phyloP scores from a whole-genome alignment of 1,140 invertebrate species.

The Phymastichus coffea region DNA sequence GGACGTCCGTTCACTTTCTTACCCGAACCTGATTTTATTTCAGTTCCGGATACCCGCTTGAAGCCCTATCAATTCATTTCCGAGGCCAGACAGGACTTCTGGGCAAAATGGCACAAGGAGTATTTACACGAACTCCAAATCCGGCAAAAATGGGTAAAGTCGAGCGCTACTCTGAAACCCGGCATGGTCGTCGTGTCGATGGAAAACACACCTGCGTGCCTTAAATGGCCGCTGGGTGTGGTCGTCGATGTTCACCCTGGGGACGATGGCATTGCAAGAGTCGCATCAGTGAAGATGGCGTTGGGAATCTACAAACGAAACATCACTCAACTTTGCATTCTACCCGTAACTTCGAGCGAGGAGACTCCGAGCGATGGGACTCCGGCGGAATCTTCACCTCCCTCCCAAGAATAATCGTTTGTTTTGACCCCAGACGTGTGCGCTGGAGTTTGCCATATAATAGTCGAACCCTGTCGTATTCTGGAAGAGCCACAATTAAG shows the following conservation, averaged over 20 bases:
- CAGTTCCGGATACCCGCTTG: not conserved
- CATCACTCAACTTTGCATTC: too few species aligned
- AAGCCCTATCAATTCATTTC: not conserved
- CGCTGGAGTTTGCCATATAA: too few species aligned
- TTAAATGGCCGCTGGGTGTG: not conserved
- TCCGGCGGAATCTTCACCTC: too few species aligned
- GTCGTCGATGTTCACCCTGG: not conserved
- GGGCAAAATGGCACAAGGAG: not conserved
- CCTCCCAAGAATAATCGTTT: too few species aligned
- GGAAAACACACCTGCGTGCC: not conserved
- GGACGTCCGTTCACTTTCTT: not conserved
- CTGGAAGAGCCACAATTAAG: too few species aligned
- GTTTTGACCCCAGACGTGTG: too few species aligned
- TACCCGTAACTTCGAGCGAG: too few species aligned
- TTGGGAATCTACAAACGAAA: too few species aligned
- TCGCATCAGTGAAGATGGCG: too few species aligned
- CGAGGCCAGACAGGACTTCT: not conserved
- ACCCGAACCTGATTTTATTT: not conserved
- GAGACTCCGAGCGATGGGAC: too few species aligned
- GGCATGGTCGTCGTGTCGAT: not conserved
- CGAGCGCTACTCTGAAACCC: not conserved
- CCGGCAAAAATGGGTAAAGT: not conserved
- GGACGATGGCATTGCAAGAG: not conserved
- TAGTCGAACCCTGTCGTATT: too few species aligned
- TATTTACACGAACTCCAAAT: not conserved